Conservation (phyloP, 1,140 invertebrate species). For the Phymastichus coffea region DNA sequence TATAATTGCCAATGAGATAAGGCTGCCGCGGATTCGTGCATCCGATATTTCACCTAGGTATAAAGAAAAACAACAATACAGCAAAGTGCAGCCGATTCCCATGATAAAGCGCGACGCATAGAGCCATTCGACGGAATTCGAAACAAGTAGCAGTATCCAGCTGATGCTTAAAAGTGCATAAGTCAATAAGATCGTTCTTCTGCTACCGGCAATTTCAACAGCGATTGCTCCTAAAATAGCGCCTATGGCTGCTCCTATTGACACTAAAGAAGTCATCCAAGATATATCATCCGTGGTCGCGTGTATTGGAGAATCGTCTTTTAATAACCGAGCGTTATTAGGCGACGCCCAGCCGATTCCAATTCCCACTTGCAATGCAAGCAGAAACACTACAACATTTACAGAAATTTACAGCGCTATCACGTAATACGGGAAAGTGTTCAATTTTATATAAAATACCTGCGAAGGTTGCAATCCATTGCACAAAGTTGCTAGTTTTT, state of each 20-base stretch:
- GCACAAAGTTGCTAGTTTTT: too few relatives aligned
- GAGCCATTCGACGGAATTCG: constrained; percentile 53
- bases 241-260: constrained; percentile 47
- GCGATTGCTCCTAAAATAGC: constrained; percentile 39
- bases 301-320: constrained; percentile 54
- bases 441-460: neutral
- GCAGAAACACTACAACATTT: constrained; percentile 39
- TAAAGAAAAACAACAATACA: constrained; percentile 59
- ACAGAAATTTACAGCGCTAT: too few relatives aligned
- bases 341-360: constrained; percentile 60
- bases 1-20: neutral
- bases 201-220: constrained; percentile 63
- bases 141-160: constrained; percentile 63
- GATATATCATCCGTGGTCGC: constrained; percentile 62
- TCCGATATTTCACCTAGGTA: neutral
- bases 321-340: constrained; percentile 54
- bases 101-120: constrained; percentile 46
- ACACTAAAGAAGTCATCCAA: constrained; percentile 63
- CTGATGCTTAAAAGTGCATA: constrained; percentile 62
- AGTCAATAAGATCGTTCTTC: constrained; percentile 62
- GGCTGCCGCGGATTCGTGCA: neutral
- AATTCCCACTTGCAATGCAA: constrained; percentile 39
- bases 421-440: too few relatives aligned
- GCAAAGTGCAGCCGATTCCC: constrained; percentile 65
- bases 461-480: constrained; percentile 5